These are phyloP conservation scores for Ursus arctos DNA, from an alignment of 2,113 vertebrate species.

Conservation along the genomic window DNA sequence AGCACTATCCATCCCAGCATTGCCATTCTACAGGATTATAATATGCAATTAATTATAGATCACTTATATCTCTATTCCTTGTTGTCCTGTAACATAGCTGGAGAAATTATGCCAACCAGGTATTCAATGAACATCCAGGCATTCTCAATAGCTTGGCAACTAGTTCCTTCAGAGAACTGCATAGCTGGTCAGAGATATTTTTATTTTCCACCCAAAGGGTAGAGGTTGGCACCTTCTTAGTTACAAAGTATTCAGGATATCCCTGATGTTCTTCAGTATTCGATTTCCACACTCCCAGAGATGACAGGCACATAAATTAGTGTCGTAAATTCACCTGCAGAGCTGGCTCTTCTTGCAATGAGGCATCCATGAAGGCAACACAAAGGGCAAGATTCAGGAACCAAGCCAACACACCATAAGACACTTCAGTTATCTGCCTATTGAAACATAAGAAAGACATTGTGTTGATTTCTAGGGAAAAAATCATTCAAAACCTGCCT, in stretches of 20 bases:
- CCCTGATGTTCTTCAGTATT: background rate
- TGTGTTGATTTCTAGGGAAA: background rate
- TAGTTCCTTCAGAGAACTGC: background rate
- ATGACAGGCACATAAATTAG: background rate
- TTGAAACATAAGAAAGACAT: background rate
- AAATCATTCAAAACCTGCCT: constrained; percentile 11
- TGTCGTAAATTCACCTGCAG: background rate
- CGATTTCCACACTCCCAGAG: background rate
- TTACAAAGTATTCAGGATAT: background rate
- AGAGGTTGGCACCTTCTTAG: background rate
- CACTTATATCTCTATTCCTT: background rate
- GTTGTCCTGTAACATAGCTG: background rate
- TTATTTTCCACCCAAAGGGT: background rate
- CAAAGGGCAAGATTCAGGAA: background rate
- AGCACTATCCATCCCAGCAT: background rate
- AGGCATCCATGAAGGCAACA: background rate
- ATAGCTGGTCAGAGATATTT: background rate
- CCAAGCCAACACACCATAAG: background rate
- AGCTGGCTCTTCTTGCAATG: background rate
- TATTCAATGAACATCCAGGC: background rate
- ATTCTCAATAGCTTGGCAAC: background rate
- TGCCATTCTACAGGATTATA: background rate
- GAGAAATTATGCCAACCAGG: background rate
- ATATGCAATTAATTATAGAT: constrained; percentile 13
- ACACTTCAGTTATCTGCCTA: background rate